Percentiles rank a stretch among this genome's conserved stretches.
Evolutionary conservation across 2,888 invertebrate genomes (phyloP).

Genomic region (Neria commutata): DNA sequence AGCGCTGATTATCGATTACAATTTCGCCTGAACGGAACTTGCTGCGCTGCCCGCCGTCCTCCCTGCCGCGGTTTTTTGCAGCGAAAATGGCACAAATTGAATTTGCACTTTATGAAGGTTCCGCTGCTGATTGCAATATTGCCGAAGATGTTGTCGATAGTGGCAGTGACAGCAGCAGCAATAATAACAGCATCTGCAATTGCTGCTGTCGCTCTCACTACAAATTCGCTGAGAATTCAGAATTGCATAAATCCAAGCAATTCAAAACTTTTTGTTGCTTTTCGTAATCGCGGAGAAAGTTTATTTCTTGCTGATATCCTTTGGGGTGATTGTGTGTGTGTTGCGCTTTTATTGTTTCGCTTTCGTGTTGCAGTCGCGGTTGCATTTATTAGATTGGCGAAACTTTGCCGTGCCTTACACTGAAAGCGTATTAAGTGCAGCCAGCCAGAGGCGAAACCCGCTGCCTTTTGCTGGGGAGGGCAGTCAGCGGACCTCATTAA

Average conservation of each 20-base stretch:
- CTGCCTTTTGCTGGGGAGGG: too few species aligned
- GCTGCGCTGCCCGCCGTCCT: background rate
- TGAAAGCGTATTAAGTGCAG: conserved; percentile 36
- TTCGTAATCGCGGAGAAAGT: background rate
- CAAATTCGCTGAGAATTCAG: background rate
- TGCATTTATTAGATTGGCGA: conserved; percentile 51
- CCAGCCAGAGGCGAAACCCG: background rate
- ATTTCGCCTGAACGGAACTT: conserved; percentile 20
- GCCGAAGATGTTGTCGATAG: background rate
- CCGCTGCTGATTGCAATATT: background rate
- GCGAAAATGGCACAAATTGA: too few species aligned
- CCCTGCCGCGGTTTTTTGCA: too few species aligned
- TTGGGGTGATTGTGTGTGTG: background rate
- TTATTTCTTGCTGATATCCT: background rate
- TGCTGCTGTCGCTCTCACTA: too few species aligned
- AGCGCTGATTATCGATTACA: conserved; percentile 32
- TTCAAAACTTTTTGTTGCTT: too few species aligned
- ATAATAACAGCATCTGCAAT: background rate
- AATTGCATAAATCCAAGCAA: too few species aligned
- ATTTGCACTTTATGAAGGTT: background rate
- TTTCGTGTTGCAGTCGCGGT: conserved; percentile 51
- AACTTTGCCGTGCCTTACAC: conserved; percentile 29
- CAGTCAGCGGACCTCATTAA: background rate
- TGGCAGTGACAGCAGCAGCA: background rate
- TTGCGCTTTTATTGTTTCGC: conserved; percentile 51